Conservation (phyloP, 2,888 invertebrate species). For the Leptopilina syphax region DNA sequence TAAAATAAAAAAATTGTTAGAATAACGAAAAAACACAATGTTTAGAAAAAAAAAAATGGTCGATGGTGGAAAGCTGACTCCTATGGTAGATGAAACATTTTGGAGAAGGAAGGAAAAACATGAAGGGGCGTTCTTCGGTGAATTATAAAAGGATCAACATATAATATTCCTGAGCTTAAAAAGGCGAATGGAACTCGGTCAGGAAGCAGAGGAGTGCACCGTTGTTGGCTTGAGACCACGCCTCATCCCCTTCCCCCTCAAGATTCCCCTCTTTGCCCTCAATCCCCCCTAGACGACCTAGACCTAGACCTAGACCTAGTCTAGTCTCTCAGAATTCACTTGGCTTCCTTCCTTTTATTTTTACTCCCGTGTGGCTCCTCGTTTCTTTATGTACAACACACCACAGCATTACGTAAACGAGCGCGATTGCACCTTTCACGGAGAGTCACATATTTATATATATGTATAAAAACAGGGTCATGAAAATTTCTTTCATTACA, state of each 20-base stretch:
- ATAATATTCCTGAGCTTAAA: constrained; percentile 41
- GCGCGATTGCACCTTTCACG: constrained; percentile 51
- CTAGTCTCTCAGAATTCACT: constrained; percentile 64
- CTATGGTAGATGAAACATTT: not conserved
- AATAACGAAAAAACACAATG: too few relatives aligned
- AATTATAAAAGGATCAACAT: not conserved
- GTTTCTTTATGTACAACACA: constrained; percentile 43
- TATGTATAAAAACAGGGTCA: constrained; percentile 2
- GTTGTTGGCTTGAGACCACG: constrained; percentile 50
- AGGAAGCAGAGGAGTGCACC: constrained; percentile 58
- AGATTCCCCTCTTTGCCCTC: constrained; percentile 39
- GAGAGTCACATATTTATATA: constrained; percentile 12
- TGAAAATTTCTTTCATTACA: constrained; percentile 10
- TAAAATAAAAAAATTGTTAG: too few relatives aligned
- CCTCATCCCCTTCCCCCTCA: constrained; percentile 44
- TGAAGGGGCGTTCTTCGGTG: constrained; percentile 16
- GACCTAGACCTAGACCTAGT: constrained; percentile 71
- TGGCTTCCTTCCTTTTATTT: constrained; percentile 64
- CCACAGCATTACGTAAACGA: constrained; percentile 54
- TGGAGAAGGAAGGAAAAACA: not conserved
- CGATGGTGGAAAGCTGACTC: not conserved
- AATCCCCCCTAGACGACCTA: constrained; percentile 65
- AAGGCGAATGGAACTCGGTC: constrained; percentile 62
- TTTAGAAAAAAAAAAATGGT: not conserved
- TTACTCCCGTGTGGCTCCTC: constrained; percentile 56